A percentile compares a stretch with the other conserved stretches of the same genome.
Evolutionary conservation across 2,888 invertebrate species (phyloP).

Genomic region (Dyspetes luteomarginatus): DNA sequence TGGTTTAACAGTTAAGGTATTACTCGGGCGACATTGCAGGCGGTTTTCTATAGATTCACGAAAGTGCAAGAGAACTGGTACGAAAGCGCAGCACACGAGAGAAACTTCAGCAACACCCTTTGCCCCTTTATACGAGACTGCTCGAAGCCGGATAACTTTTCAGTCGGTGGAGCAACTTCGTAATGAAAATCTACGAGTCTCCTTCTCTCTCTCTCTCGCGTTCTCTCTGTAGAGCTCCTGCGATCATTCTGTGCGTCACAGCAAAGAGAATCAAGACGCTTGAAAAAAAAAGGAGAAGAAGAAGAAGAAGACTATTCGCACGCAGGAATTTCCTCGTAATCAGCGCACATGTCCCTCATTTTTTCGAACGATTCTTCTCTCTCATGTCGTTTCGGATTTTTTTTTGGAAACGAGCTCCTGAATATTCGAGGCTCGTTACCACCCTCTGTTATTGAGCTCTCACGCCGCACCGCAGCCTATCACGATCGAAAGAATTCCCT

Average conservation of each 20-base stretch:
- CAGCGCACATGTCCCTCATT: conserved; percentile 24
- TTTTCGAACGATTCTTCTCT: background rate
- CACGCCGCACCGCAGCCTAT: conserved; percentile 15
- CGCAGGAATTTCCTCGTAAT: conserved; percentile 40
- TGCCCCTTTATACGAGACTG: conserved; percentile 52
- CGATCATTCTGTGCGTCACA: background rate
- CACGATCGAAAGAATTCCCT: background rate
- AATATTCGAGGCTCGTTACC: conserved; percentile 52
- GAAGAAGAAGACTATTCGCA: conserved; percentile 59
- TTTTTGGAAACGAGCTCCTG: conserved; percentile 44
- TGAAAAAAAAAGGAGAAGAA: conserved; percentile 44
- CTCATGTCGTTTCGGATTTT: conserved; percentile 36
- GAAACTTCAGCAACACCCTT: conserved; percentile 12
- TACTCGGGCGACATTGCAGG: conserved; percentile 15
- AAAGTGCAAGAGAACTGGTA: conserved; percentile 30
- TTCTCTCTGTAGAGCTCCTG: background rate
- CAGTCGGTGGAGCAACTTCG: conserved; percentile 62
- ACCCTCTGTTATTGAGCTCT: conserved; percentile 47
- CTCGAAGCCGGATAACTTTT: conserved; percentile 58
- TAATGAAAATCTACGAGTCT: conserved; percentile 64
- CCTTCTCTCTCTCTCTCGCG: conserved; percentile 18
- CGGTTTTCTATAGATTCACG: background rate
- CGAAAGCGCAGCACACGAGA: conserved; percentile 35
- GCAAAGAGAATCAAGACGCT: conserved; percentile 18
- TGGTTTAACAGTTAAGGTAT: conserved; percentile 33